Evolutionary conservation across 2,113 vertebrate species (phyloP).

Genomic region (Cyphomyrus discorhynchus): DNA sequence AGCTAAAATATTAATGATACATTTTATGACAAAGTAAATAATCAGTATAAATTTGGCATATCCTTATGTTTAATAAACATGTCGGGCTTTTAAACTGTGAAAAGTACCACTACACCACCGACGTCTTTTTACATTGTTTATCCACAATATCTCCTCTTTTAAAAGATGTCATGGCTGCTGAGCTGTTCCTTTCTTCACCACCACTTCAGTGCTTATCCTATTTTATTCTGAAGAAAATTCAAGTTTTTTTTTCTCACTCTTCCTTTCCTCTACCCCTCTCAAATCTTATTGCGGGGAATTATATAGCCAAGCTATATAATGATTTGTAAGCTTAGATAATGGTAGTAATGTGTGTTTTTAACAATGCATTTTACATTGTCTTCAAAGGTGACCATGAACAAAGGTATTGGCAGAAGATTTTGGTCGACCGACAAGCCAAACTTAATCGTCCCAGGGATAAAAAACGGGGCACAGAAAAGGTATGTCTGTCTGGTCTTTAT

Average conservation of each 20-base stretch:
- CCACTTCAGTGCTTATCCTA: too few species aligned
- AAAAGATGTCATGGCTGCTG: too few species aligned
- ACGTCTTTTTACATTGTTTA: too few species aligned
- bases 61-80: too few species aligned
- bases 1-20: too few species aligned
- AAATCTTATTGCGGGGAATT: neutral
- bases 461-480: constrained; percentile 89
- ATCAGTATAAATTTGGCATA: too few species aligned
- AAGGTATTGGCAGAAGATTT: constrained; percentile 97
- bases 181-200: neutral
- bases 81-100: too few species aligned
- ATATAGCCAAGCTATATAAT: neutral
- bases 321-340: neutral
- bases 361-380: neutral
- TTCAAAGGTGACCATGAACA: constrained; percentile 82
- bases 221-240: neutral
- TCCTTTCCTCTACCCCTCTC: neutral
- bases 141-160: too few species aligned
- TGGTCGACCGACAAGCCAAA: constrained; percentile 93
- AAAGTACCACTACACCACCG: too few species aligned
- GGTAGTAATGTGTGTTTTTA: neutral
- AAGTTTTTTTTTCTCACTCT: neutral
- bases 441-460: constrained; percentile 93
- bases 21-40: too few species aligned
- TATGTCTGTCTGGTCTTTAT: constrained; percentile 40